These are phyloP conservation scores for Coptodon bakossiorum DNA, from an alignment of 2,113 vertebrate species.

Conservation along the genomic window DNA sequence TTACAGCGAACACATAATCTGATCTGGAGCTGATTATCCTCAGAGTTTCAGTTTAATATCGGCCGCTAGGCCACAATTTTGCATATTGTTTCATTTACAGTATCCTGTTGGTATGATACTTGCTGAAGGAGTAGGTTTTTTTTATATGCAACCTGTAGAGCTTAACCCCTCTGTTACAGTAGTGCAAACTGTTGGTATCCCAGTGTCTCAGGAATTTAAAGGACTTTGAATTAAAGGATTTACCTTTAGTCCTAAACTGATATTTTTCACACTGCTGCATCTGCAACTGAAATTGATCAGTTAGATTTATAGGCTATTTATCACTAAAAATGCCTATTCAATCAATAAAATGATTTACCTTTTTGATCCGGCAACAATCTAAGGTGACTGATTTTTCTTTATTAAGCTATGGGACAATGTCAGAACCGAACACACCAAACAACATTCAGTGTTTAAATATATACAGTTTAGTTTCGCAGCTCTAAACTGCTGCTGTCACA, in stretches of 20 bases:
- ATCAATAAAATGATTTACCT: neutral
- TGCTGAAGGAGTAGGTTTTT: accelerated
- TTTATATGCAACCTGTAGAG: neutral
- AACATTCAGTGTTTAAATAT: neutral
- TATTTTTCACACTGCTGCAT: neutral
- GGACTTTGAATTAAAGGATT: neutral
- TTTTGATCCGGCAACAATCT: neutral
- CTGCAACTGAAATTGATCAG: neutral
- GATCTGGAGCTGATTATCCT: neutral
- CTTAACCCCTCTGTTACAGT: neutral
- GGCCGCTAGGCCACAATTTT: neutral
- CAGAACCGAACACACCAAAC: neutral
- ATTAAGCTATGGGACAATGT: neutral
- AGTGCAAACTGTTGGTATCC: accelerated
- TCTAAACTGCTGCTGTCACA: neutral
- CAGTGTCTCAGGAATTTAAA: neutral
- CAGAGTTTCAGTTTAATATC: neutral
- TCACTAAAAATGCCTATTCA: neutral
- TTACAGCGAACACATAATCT: neutral
- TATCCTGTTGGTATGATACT: neutral
- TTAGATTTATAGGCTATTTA: accelerated
- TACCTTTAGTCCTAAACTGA: accelerated
- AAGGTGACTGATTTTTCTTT: neutral
- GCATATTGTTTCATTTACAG: neutral
- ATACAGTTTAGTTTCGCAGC: neutral